Evolutionary conservation across 2,888 invertebrate genomes (phyloP).

Genomic region (Drosophila longiperda): DNA sequence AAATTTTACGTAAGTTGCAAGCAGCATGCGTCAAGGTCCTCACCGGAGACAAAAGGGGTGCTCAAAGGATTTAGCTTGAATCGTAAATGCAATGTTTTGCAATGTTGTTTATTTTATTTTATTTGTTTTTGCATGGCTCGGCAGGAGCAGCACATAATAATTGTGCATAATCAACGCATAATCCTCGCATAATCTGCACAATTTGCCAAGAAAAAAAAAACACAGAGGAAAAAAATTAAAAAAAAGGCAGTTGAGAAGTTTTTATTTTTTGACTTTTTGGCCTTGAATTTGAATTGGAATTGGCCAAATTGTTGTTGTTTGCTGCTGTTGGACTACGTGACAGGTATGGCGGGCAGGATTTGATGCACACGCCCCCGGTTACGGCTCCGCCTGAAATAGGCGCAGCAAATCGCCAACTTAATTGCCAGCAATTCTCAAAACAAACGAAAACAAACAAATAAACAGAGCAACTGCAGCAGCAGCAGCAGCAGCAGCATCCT

Average conservation of each 20-base stretch:
- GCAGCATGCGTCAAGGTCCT: slow-evolving; percentile 43
- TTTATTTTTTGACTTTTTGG: slow-evolving; percentile 19
- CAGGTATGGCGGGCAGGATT: slow-evolving; percentile 54
- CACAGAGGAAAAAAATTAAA: slow-evolving; percentile 7
- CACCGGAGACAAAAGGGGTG: slow-evolving; percentile 58
- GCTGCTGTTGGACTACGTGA: not conserved
- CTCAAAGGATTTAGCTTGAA: slow-evolving; percentile 75
- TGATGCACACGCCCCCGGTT: slow-evolving; percentile 66
- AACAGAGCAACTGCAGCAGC: slow-evolving; percentile 63
- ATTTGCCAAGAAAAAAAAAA: slow-evolving; percentile 43
- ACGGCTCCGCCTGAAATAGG: slow-evolving; percentile 48
- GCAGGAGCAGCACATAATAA: slow-evolving; percentile 50
- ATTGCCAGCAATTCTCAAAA: slow-evolving; percentile 81
- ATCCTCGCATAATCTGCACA: slow-evolving; percentile 69
- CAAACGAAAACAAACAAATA: slow-evolving; percentile 82
- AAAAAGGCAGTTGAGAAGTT: slow-evolving; percentile 15
- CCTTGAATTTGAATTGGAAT: not conserved
- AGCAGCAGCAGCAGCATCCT: slow-evolving; percentile 35
- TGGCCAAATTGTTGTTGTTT: not conserved
- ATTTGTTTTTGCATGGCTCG: slow-evolving; percentile 18
- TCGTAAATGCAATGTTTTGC: slow-evolving; percentile 29
- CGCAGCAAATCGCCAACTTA: slow-evolving; percentile 67
- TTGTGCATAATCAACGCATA: slow-evolving; percentile 74
- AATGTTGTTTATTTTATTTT: not conserved
- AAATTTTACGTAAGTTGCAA: slow-evolving; percentile 78